Evolutionary conservation across 1,140 invertebrate genomes (phyloP).

Genomic region (Radopholus similis): DNA sequence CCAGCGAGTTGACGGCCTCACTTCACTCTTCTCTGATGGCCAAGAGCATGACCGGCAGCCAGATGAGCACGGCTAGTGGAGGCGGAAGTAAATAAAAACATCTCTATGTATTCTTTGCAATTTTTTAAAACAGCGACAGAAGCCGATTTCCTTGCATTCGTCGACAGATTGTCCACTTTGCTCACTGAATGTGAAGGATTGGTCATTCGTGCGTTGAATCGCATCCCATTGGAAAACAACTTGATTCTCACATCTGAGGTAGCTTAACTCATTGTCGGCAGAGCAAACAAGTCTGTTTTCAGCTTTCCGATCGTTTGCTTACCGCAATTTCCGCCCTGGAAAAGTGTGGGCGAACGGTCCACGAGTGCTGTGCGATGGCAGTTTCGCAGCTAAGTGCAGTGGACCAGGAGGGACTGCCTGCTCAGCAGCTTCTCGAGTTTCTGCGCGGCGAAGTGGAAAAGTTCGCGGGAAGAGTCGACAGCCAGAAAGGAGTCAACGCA

Average conservation of each 20-base stretch:
- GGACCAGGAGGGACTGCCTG: slow-evolving; percentile 40
- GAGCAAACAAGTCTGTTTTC: not conserved
- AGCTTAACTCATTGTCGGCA: not conserved
- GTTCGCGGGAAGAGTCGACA: slow-evolving; percentile 33
- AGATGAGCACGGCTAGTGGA: not conserved
- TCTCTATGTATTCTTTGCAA: not conserved
- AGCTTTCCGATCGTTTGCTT: slow-evolving; percentile 4
- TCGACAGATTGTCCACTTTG: slow-evolving; percentile 14
- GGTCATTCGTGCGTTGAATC: slow-evolving; percentile 34
- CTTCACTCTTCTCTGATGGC: slow-evolving; percentile 1
- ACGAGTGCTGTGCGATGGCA: slow-evolving; percentile 11
- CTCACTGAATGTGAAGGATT: slow-evolving; percentile 27
- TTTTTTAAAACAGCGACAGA: not conserved
- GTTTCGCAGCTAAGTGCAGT: slow-evolving; percentile 2
- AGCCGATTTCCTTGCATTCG: slow-evolving; percentile 38
- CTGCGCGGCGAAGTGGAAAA: slow-evolving; percentile 52
- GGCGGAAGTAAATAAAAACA: not conserved
- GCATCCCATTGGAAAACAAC: slow-evolving; percentile 39
- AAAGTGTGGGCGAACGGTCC: slow-evolving; percentile 3
- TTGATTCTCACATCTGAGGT: slow-evolving; percentile 28
- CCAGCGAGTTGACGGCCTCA: not conserved
- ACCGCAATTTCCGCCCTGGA: slow-evolving; percentile 1
- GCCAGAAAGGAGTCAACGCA: slow-evolving; percentile 28
- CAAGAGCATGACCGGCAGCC: not conserved
- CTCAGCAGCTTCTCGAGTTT: slow-evolving; percentile 48